Evolutionary conservation across 2,797 vertebrate species (phyloP), one percentile per base, ranked within the genome.

Genomic region (Urosaurus nigricauda): DNA sequence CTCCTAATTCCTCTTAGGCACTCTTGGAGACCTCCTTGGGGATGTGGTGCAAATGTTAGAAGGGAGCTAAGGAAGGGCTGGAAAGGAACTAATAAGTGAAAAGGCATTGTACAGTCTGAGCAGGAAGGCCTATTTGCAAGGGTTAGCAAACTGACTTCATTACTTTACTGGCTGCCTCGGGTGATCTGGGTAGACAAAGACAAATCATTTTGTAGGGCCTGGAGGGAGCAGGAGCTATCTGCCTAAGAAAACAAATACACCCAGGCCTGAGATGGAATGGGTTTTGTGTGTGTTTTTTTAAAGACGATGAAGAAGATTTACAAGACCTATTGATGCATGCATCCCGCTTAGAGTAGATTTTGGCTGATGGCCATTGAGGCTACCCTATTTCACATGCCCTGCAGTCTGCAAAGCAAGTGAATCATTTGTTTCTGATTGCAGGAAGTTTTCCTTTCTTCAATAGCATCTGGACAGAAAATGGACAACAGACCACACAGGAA

Each of bases 181-280:
- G 95, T 96, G 96, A 95, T 94, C 91, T 86, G 83, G 17, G 78
- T 87, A 95, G 94, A 95, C 92, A 96, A 94, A 96, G 95, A 96
- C 92, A 94, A 94, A 96, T 96, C 86, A 94, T 96, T 95, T 90
- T 86, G 73, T 78, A 92, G 56, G 87, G 86, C 81, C 87, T 88
- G 83, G 88, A 93, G 93, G 94, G 90, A 95, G 88, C 32, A 87
- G 94, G 92, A 95, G 94, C 93, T 90, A 88, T 94, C 93, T 96
- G 90, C 84, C 94, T 95, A 94, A 91, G 93, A 96, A 96, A 96
- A 94, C 92, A 97, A 96, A 96, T 95, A 97, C 95, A 96, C 94
- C 87, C 83, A 91, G 83, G 71, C 91, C 93, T 90, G 88, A 91
- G 89, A 94, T 24, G 5, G 80, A 96, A 92, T 68, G 91, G 21